Evolutionary conservation across 2,888 invertebrate genomes (phyloP).

Genomic region (Helobdella robusta): DNA sequence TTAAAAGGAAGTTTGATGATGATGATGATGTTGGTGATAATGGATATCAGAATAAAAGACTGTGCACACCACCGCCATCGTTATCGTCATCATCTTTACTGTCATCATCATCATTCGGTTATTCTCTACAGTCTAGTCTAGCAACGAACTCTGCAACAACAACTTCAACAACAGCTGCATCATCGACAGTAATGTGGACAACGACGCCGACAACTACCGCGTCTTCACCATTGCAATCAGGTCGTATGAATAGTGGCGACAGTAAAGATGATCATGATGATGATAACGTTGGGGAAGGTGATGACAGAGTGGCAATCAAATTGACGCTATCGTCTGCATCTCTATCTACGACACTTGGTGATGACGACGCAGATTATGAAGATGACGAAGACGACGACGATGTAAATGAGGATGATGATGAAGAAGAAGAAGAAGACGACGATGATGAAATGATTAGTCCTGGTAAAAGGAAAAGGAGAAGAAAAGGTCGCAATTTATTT

Average conservation of each 20-base stretch:
- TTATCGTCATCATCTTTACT: neutral
- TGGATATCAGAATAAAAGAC: no score
- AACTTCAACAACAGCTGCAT: neutral
- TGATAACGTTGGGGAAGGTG: no score
- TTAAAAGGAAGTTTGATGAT: neutral
- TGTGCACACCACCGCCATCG: no score
- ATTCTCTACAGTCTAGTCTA: conserved; percentile 13
- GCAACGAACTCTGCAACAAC: no score
- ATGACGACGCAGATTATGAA: conserved; percentile 4
- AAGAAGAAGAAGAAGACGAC: neutral
- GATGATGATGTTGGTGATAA: neutral
- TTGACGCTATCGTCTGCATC: no score
- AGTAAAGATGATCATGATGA: conserved; percentile 5
- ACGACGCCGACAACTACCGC: neutral
- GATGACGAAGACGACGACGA: neutral
- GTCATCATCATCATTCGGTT: neutral
- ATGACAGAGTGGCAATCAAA: no score
- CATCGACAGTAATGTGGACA: neutral
- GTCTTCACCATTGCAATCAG: no score
- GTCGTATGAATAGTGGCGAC: no score
- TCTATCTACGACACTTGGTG: no score
- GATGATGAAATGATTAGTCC: neutral
- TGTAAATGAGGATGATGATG: neutral
- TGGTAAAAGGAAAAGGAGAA: neutral
- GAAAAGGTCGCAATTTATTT: conserved; percentile 3